Evolutionary conservation across 1,140 invertebrate species (phyloP).

Genomic region (Dinoponera quadriceps): DNA sequence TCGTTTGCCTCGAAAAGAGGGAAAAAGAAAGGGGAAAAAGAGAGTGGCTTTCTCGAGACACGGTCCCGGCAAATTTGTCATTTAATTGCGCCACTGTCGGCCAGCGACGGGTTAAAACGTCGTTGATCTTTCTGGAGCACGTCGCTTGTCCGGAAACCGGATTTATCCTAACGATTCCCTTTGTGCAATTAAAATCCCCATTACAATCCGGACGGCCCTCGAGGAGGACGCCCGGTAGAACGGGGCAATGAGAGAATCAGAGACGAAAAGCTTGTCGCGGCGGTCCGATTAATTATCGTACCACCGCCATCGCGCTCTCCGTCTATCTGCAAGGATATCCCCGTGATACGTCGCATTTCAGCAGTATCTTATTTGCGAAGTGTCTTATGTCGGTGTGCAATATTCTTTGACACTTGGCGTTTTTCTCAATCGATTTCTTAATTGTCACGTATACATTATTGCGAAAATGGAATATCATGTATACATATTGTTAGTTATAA

Average conservation of each 20-base stretch:
- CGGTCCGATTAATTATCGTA: constrained; percentile 52
- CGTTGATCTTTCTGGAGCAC: constrained; percentile 52
- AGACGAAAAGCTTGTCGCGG: constrained; percentile 53
- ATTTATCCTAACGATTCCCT: constrained; percentile 53
- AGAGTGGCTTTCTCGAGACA: constrained; percentile 11
- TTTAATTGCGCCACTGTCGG: constrained; percentile 39
- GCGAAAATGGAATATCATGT: no score
- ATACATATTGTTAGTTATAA: no score
- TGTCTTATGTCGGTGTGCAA: constrained; percentile 1
- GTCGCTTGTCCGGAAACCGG: constrained; percentile 39
- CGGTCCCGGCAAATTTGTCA: constrained; percentile 33
- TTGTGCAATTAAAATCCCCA: constrained; percentile 54
- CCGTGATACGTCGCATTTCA: constrained; percentile 9
- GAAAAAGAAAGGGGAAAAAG: not conserved
- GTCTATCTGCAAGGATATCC: constrained; percentile 11
- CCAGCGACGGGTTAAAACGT: constrained; percentile 16
- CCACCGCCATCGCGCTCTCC: not conserved
- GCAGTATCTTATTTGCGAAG: constrained; percentile 19
- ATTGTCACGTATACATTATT: not conserved
- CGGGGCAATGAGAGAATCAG: constrained; percentile 48
- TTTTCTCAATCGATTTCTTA: not conserved
- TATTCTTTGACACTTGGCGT: not conserved
- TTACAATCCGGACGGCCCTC: constrained; percentile 40
- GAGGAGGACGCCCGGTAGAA: constrained; percentile 18
- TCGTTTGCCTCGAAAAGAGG: not conserved